Evolutionary conservation across 2,888 invertebrate species (phyloP).

Genomic region (Pristionchus exspectatus): DNA sequence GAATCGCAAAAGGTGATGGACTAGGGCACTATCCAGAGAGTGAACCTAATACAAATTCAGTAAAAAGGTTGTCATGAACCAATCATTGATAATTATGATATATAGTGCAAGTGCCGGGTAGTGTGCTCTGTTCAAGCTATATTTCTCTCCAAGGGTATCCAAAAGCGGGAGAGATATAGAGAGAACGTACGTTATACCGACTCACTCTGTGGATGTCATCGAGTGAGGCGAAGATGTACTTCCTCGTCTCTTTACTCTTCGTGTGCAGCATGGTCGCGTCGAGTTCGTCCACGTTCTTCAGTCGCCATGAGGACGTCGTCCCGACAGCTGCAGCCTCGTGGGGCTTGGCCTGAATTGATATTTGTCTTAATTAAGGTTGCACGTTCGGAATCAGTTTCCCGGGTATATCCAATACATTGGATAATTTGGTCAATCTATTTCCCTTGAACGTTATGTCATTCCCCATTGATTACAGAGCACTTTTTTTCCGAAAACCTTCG

Average conservation of each 20-base stretch:
- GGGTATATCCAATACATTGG: too few species aligned
- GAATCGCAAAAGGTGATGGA: too few species aligned
- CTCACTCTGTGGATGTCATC: constrained; percentile 89
- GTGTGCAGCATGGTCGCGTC: constrained; percentile 94
- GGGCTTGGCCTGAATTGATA: background rate
- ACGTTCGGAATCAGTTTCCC: too few species aligned
- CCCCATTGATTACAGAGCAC: background rate
- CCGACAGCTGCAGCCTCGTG: constrained; percentile 1
- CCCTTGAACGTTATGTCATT: background rate
- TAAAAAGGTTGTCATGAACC: background rate
- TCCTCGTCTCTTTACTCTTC: constrained; percentile 98
- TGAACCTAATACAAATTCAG: background rate
- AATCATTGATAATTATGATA: too few species aligned
- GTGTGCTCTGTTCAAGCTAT: background rate
- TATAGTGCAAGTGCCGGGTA: background rate
- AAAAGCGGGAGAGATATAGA: background rate
- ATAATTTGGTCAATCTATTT: background rate
- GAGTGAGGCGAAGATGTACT: constrained; percentile 99
- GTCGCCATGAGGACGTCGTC: constrained; percentile 65
- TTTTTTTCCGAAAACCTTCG: background rate
- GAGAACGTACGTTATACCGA: constrained; percentile 12
- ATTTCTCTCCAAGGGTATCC: background rate
- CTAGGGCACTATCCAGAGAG: too few species aligned
- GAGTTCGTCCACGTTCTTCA: constrained; percentile 98
- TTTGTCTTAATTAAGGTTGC: background rate